Base-by-base conservation (phyloP, 2,113 vertebrate genomes). In the Chrysemys picta region DNA sequence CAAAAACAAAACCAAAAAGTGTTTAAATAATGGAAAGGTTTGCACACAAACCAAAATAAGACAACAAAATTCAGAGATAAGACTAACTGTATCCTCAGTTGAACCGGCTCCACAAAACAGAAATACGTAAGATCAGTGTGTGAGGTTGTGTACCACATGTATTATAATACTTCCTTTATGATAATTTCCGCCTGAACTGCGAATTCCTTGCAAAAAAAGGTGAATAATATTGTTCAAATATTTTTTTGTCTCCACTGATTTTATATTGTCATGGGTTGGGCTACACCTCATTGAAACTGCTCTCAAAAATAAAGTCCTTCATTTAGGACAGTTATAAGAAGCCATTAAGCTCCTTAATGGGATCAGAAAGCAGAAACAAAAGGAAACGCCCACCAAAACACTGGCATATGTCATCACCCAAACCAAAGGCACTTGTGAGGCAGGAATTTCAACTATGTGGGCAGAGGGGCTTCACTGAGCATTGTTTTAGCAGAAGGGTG, bases 1-100 rank as follows among this genome's bases (percentile, higher is more conserved):
- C 31, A 50, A 1, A 0, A 0, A 16, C 50, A 7, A 54, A 54
- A 21, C 93, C 0, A 0, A 21, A 76, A 87, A 89, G 75, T 7
- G 50, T 4, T 76, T 8, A 24, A 75, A 75, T 62, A 75, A 75
- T 22, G n/a, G 69, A 42, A 75, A 0, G 24, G 11, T 80, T 92
- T 75, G 80, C n/a, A 80, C 12, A 72, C n/a, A 25, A 38, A 82
- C 2, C 22, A 38, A 53, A n/a, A 54, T 12, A 82, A 14, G n/a
- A 25, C 53, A 38, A 21, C 24, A 82, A 82, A 54, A 42, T 42
- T 75, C n/a, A 56, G 21, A 82, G 52, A 27, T 56, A 82, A 42
- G 14, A 56, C 16, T 82, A 57, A 38, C 25, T 57, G 22, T 57
- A 82, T 25, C 38, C 38, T 57, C 22, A 38, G 8, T 24, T 53